Base-by-base conservation (phyloP, 2,888 invertebrate species). In the Pocota personata region DNA sequence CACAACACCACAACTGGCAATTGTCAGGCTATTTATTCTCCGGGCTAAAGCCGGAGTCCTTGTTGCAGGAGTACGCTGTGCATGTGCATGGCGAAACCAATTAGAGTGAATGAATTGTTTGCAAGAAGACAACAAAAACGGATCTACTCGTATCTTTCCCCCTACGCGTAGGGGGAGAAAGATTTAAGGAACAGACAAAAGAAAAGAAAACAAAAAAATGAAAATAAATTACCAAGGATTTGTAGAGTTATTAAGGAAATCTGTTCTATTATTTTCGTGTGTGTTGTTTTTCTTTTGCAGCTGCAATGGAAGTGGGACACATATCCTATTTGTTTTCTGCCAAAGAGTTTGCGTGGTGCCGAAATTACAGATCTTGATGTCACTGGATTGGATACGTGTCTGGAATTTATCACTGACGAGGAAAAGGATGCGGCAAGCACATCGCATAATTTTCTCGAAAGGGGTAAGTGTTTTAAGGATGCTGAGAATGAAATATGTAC, bases 401-500 rank as follows among this genome's bases (percentile, higher is more conserved):
- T 92, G 86, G 92, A 92, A 89, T 92, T 91, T 87, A 90, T 91
- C 83, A 93, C 92, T 71, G 93, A 93, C 77, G 93, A 93, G 76
- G 93, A 95, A 87, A 90, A 91, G 66, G 93, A 93, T 88, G 93
- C 92, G 62, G 93, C 92, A 57, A 93, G 89, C 93, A 94, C 90
- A 91, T 94, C 90, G 46, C 92, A 93, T 87, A 93, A 93, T 88
- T 92, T 94, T 92, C 90, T 94, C 93, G 93, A 93, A 90, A 93
- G 95, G 91, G 93, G 94, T 90, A 89, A 90, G 89, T 79, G 83
- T 52, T 78, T 72, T 52, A 78, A 72, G 27, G 55, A 55, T 40
- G 52, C 55, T 8, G 1, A 55, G 21, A n/a, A 16, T 43, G 37
- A 6, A n/a, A 10, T n/a, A 58, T 37, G 37, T 27, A 40, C 37